Conservation (phyloP, 2,113 vertebrate genomes). For the Takifugu flavidus region DNA sequence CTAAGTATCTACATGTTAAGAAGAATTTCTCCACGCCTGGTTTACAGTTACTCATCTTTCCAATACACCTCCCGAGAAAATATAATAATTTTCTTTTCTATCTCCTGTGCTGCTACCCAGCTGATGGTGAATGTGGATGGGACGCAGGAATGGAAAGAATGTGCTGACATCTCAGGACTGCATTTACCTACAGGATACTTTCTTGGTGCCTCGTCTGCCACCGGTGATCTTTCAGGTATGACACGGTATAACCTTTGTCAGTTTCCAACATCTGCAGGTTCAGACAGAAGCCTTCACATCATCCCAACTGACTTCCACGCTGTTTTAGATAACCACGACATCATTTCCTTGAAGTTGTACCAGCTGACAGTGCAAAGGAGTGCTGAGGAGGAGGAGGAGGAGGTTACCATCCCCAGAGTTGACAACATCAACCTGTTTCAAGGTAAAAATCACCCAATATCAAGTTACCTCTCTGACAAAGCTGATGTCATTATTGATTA, state of each 20-base stretch:
- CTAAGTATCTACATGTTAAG: not conserved
- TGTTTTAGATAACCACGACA: slow-evolving; percentile 88
- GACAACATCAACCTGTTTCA: slow-evolving; percentile 84
- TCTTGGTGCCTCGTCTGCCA: slow-evolving; percentile 87
- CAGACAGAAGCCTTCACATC: not conserved
- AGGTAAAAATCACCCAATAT: slow-evolving; percentile 48
- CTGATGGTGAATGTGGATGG: slow-evolving; percentile 87
- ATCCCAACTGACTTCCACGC: not conserved
- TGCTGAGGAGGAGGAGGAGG: slow-evolving; percentile 74
- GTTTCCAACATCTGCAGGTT: not conserved
- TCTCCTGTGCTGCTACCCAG: slow-evolving; percentile 52
- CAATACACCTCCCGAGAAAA: no score
- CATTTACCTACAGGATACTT: slow-evolving; percentile 84
- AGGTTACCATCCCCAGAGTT: slow-evolving; percentile 82
- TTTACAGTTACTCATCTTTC: not conserved
- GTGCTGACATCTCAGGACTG: slow-evolving; percentile 83
- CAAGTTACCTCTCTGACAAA: not conserved
- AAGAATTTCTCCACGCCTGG: not conserved
- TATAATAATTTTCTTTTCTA: no score
- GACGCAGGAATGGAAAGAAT: slow-evolving; percentile 87
- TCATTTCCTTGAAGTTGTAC: slow-evolving; percentile 91
- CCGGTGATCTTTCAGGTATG: slow-evolving; percentile 90
- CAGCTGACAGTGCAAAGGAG: slow-evolving; percentile 82
- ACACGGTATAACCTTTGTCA: not conserved
- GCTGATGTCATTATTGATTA: no score